Evolutionary conservation across 1,140 invertebrate species (phyloP), one percentile per base, ranked within the genome.

Genomic region (Drosophila sucinea): DNA sequence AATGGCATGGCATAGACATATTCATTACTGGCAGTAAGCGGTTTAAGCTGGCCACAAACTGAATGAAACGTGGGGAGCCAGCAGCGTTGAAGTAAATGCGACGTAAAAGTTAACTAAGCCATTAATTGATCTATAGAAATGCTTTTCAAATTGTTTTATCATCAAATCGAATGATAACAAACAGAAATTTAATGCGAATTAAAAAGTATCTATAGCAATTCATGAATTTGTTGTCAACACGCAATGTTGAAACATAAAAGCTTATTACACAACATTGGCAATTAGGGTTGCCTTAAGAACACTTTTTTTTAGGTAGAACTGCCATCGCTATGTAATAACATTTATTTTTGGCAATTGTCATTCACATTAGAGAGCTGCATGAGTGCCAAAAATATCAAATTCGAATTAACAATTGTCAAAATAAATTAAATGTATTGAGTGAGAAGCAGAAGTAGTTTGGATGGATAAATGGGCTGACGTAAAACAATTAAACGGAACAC

Each of bases 1-100:
- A 60, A 41, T 76, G 69, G 58, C 35, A 38, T 38, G 65, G 41
- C 35, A n/a, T n/a, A n/a, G n/a, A n/a, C n/a, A n/a, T n/a, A n/a
- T n/a, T n/a, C 54, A 40, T 66, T 76, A 69, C 29, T 17, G 38
- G 64, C 35, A 51, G n/a, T 51, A 51, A 51, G 44, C 44, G 44
- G 44, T 51, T 51, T 27, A 51, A 51, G 44, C 44, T 51, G 44
- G 44, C 44, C 27, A 51, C 7, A 51, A 10, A 51, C 44, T 10
- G 23, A 51, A 27, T 1, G 25, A 51, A 51, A 27, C 44, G 7
- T 51, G 23, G 7, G 2, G 23, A 25, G 17, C 2, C 44, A 17
- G 17, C 2, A 23, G 7, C 44, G 27, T 51, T 8, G 44, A 51
- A 51, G 44, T n/a, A 51, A 51, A 51, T 27, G 8, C 44, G 44